phyloP scores from a whole-genome alignment of 2,888 invertebrate species.

The Clostera curtula region DNA sequence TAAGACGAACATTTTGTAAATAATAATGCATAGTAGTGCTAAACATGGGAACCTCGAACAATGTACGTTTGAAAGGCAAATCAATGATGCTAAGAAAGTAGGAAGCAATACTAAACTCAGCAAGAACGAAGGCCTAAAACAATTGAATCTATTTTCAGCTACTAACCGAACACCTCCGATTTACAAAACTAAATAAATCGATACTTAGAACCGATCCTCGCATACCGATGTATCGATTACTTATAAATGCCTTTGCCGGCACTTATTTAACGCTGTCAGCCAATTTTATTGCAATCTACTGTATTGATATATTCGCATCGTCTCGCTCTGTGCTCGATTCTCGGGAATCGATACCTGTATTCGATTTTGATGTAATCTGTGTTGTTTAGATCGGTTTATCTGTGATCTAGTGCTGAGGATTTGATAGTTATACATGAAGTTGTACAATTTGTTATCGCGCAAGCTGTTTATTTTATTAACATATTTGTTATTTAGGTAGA shows the following conservation, averaged over 20 bases:
- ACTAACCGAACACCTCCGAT: constrained; percentile 22
- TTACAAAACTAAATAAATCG: constrained; percentile 39
- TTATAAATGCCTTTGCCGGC: constrained; percentile 59
- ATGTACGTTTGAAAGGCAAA: too few species aligned
- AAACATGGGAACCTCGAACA: too few species aligned
- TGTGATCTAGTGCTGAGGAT: constrained; percentile 12
- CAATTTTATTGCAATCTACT: constrained; percentile 44
- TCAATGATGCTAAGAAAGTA: too few species aligned
- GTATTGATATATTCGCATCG: constrained; percentile 32
- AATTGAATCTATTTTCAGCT: constrained; percentile 18
- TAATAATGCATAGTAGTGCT: too few species aligned
- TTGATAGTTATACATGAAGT: too few species aligned
- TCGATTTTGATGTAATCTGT: constrained; percentile 40
- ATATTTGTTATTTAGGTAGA: too few species aligned
- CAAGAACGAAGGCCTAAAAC: constrained; percentile 11
- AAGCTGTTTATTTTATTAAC: too few species aligned
- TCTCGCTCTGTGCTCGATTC: constrained; percentile 36
- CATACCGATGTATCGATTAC: constrained; percentile 67
- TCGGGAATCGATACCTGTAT: constrained; percentile 41
- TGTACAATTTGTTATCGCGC: too few species aligned
- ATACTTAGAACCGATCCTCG: constrained; percentile 47
- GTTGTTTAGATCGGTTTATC: constrained; percentile 24
- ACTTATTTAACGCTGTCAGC: constrained; percentile 62
- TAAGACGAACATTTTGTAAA: too few species aligned
- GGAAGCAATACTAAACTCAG: too few species aligned